These are phyloP conservation scores for Erebia epiphron DNA, from an alignment of 2,888 invertebrate genomes.

Conservation along the genomic window DNA sequence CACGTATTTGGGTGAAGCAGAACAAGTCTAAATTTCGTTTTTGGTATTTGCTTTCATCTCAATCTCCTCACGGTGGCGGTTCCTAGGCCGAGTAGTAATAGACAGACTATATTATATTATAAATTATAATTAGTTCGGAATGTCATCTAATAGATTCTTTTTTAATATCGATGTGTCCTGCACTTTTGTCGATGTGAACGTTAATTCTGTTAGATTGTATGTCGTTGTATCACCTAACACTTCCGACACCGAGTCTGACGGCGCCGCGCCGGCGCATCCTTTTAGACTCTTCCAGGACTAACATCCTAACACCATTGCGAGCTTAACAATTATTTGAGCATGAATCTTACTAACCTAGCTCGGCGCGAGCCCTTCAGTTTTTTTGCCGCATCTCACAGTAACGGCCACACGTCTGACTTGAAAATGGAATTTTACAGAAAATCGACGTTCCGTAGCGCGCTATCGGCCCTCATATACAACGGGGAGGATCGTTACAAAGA, in stretches of 20 bases:
- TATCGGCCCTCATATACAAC: slow-evolving; percentile 83
- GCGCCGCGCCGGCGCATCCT: slow-evolving; percentile 64
- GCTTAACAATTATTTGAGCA: slow-evolving; percentile 81
- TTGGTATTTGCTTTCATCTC: slow-evolving; percentile 79
- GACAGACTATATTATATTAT: slow-evolving; percentile 49
- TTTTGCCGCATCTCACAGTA: slow-evolving; percentile 74
- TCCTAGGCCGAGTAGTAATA: slow-evolving; percentile 78
- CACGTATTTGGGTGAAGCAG: slow-evolving; percentile 69
- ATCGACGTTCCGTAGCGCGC: slow-evolving; percentile 83
- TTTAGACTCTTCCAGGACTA: slow-evolving; percentile 73
- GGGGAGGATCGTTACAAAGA: slow-evolving; percentile 85
- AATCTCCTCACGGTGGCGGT: slow-evolving; percentile 79
- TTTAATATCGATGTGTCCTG: slow-evolving; percentile 72
- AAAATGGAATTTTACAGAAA: slow-evolving; percentile 82
- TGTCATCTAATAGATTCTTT: slow-evolving; percentile 75
- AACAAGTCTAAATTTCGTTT: slow-evolving; percentile 84
- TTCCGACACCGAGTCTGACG: slow-evolving; percentile 48
- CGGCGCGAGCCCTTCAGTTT: slow-evolving; percentile 78
- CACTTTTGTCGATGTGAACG: slow-evolving; percentile 69
- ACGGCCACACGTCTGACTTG: slow-evolving; percentile 75
- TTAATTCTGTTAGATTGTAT: slow-evolving; percentile 79
- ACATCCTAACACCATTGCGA: slow-evolving; percentile 81
- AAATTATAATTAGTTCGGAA: slow-evolving; percentile 67
- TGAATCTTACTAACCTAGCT: slow-evolving; percentile 77
- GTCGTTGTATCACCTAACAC: slow-evolving; percentile 80